Evolutionary conservation across 2,888 invertebrate species (phyloP).

Genomic region (Zootermopsis nevadensis): DNA sequence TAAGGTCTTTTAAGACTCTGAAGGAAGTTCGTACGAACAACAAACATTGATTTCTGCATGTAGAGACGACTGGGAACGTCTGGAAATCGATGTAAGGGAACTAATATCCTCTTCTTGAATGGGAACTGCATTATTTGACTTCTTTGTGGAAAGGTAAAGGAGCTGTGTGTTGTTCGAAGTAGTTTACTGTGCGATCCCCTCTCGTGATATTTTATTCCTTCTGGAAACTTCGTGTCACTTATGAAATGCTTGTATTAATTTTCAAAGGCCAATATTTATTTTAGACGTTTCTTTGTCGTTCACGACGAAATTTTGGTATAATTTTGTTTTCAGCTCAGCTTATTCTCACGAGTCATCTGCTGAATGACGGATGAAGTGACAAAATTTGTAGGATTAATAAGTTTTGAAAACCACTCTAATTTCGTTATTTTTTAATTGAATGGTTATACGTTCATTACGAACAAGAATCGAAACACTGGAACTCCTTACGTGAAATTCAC

Average conservation of each 20-base stretch:
- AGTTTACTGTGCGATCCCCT: background rate
- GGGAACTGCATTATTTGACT: background rate
- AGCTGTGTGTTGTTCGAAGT: background rate
- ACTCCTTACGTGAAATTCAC: too few species aligned
- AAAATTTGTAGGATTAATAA: too few species aligned
- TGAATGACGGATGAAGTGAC: too few species aligned
- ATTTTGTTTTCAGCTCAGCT: too few species aligned
- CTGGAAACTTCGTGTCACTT: background rate
- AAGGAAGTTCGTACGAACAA: background rate
- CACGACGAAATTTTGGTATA: too few species aligned
- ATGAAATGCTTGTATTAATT: background rate
- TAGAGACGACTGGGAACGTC: background rate
- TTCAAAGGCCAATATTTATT: background rate
- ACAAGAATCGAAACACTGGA: too few species aligned
- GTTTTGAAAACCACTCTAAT: too few species aligned
- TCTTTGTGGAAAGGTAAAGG: background rate
- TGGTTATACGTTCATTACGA: too few species aligned
- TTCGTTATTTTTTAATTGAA: too few species aligned
- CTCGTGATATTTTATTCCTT: background rate
- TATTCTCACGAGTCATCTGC: too few species aligned
- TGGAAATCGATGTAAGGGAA: background rate
- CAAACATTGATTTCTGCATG: background rate
- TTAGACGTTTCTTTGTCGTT: background rate
- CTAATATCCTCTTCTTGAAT: background rate
- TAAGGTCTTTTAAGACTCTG: background rate